Evolutionary conservation across 23 tunicate species (phyloP).

Genomic region (Styela clava): DNA sequence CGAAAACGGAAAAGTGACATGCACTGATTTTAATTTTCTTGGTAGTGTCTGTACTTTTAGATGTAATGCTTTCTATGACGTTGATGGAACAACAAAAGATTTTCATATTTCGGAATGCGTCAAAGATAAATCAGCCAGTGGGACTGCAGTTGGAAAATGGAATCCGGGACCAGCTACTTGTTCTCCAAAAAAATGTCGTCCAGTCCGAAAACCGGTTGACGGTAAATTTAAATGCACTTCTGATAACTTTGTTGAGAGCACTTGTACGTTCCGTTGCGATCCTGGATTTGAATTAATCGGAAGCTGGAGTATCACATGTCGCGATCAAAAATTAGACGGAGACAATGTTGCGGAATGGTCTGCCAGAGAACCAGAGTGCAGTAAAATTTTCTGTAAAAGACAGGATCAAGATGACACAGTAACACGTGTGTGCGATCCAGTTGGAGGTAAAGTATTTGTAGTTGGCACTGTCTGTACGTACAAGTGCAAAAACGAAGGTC

Average conservation of each 20-base stretch:
- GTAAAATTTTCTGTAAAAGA: not conserved
- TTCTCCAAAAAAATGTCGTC: not conserved
- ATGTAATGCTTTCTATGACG: not conserved
- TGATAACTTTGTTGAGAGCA: not conserved
- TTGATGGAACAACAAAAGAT: not conserved
- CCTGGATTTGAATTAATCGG: not conserved
- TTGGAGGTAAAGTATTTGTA: not conserved
- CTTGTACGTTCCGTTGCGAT: not conserved
- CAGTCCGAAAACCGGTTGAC: not conserved
- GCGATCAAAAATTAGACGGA: not conserved
- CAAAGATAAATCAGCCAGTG: not conserved
- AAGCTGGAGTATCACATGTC: not conserved
- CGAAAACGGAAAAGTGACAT: conserved; percentile 5
- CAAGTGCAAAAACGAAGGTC: not conserved
- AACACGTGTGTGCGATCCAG: not conserved
- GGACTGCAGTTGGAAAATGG: not conserved
- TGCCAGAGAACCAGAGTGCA: not conserved
- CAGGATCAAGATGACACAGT: not conserved
- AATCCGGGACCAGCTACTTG: not conserved
- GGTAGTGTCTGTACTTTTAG: not conserved
- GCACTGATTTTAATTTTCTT: not conserved
- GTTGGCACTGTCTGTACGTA: not conserved
- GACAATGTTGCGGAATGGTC: not conserved
- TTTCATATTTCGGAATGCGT: not conserved
- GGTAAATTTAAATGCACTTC: not conserved